Evolutionary conservation across 2,888 invertebrate species (phyloP).

Genomic region (Pseudococcus jackbeardsleyi): DNA sequence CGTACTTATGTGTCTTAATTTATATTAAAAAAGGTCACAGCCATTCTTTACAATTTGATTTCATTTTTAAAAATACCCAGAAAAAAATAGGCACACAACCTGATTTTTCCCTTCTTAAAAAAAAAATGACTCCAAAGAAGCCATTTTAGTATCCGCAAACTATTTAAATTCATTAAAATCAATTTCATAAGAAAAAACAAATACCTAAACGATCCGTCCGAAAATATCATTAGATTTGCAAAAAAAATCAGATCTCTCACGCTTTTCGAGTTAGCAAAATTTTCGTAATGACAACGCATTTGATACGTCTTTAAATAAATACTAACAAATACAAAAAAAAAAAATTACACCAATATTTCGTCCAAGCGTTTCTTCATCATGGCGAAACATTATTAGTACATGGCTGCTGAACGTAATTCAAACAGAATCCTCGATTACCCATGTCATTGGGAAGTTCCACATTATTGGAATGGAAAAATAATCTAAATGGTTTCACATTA

Average conservation of each 20-base stretch:
- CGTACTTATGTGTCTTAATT: not conserved
- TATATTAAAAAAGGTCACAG: slow-evolving; percentile 39
- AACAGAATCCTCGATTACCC: slow-evolving; percentile 84
- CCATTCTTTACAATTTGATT: not conserved
- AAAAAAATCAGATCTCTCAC: not conserved
- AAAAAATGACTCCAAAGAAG: no score
- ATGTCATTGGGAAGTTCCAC: slow-evolving; percentile 81
- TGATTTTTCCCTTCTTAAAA: no score
- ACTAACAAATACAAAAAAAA: slow-evolving; percentile 2
- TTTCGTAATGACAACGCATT: not conserved
- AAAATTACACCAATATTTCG: not conserved
- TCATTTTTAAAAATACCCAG: not conserved
- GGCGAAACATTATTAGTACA: slow-evolving; percentile 73
- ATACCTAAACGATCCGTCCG: not conserved
- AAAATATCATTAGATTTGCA: not conserved
- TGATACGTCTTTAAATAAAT: not conserved
- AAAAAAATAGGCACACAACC: no score
- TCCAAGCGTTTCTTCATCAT: not conserved
- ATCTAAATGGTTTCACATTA: slow-evolving; percentile 83
- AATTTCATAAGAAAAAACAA: not conserved
- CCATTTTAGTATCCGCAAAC: not conserved
- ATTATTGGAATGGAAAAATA: slow-evolving; percentile 84
- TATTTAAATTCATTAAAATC: not conserved
- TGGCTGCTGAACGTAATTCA: slow-evolving; percentile 88
- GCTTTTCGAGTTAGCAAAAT: not conserved